phyloP scores from a whole-genome alignment of 2,113 vertebrate genomes.

The Taxidea taxus region DNA sequence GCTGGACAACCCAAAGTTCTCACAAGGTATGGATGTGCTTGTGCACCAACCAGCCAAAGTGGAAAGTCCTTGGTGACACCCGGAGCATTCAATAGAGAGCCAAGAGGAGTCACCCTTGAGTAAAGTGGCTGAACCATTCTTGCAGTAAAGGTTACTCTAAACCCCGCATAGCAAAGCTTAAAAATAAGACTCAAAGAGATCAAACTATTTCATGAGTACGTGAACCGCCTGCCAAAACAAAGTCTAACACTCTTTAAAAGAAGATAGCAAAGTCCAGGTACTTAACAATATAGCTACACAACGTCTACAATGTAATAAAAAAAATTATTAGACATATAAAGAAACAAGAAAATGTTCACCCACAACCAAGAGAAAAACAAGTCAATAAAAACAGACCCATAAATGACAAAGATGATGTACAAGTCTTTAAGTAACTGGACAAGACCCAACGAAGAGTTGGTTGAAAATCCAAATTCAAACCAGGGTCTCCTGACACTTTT shows the following conservation, averaged over 20 bases:
- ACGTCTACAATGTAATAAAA: not conserved
- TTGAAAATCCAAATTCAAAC: not conserved
- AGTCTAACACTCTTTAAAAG: not conserved
- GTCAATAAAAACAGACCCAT: slow-evolving; percentile 32
- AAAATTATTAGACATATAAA: slow-evolving; percentile 30
- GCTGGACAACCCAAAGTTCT: not conserved
- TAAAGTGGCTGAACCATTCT: not conserved
- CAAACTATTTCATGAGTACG: not conserved
- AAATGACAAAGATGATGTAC: not conserved
- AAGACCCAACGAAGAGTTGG: not conserved
- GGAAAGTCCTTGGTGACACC: not conserved
- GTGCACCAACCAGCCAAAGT: not conserved
- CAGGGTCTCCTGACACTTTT: not conserved
- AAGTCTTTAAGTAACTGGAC: not conserved
- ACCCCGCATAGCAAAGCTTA: not conserved
- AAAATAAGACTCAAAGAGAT: not conserved
- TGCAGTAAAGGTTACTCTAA: not conserved
- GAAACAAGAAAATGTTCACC: not conserved
- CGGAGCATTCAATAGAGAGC: not conserved
- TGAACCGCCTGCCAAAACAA: not conserved
- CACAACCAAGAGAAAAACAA: slow-evolving; percentile 42
- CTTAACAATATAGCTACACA: not conserved
- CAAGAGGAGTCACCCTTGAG: not conserved
- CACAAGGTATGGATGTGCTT: not conserved
- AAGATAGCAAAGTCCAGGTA: not conserved